Base-by-base conservation (phyloP, 2,797 vertebrate genomes). In the Pachyuromys duprasi region DNA sequence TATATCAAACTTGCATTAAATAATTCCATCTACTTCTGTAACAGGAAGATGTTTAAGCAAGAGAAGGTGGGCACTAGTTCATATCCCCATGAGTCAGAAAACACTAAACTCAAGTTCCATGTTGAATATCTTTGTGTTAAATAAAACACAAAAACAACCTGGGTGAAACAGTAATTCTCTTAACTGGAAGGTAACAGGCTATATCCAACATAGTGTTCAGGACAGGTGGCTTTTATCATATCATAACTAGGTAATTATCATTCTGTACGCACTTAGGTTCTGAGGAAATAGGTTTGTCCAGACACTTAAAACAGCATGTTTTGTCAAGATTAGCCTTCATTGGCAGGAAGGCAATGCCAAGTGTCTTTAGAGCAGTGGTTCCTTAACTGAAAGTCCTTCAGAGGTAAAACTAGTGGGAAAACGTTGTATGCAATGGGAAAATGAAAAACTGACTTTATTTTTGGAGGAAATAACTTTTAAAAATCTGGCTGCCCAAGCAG, bases 371-470 rank as follows among this genome's bases (percentile, higher is more conserved):
- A 97, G 74, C 89, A 97, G 90, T 92, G 97, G 93, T 70, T 98
- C 84, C 80, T 94, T 9, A 8, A 57, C 90, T 96, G 87, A 97
- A 97, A 93, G 55, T 8, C 96, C 60, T 92, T 90, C 92, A 93
- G 89, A 96, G 88, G 93, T 60, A 97, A 90, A 97, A 70, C 79
- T 97, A 95, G 95, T 97, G 93, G 97, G 87, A 97, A 95, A 97
- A 96, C 33, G 0, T 97, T 94, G 91, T 97, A 90, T 95, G 93
- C 95, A 96, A 92, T 80, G 95, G 90, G 94, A 92, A 74, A 97
- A 95, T 98, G 97, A 87, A 97, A 96, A 97, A 81, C 94, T 98
- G 96, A 96, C 96, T 98, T 97, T n/a, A 95, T 98, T 57, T 57
- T 57, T 96, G 97, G 97, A 97, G 96, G 97, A 97, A 97, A 97